Evolutionary conservation across 2,797 vertebrate species (phyloP).

Genomic region (Balearica regulorum): DNA sequence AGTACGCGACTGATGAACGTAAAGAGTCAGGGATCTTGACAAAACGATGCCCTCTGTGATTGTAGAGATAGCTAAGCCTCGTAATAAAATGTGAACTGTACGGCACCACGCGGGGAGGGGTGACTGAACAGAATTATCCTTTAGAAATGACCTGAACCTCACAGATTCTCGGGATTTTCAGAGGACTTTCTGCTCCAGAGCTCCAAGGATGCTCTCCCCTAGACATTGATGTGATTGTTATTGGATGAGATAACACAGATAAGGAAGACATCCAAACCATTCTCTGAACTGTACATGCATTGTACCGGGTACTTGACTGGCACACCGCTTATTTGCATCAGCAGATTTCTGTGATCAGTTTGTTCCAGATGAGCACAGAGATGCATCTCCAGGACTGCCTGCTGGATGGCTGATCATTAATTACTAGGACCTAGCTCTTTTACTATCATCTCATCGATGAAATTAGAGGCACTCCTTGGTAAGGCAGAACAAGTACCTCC

Average conservation of each 20-base stretch:
- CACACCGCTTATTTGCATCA: fast-evolving
- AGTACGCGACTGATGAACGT: neutral
- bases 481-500: neutral
- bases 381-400: neutral
- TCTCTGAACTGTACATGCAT: neutral
- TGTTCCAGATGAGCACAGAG: neutral
- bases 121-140: neutral
- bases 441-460: neutral
- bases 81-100: neutral
- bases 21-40: neutral
- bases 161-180: neutral
- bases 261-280: neutral
- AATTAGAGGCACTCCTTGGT: neutral
- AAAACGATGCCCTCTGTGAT: neutral
- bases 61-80: too few species aligned
- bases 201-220: neutral
- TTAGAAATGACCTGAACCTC: neutral
- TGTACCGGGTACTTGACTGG: fast-evolving
- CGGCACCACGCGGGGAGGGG: neutral
- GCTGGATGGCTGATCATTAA: neutral
- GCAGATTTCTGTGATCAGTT: neutral
- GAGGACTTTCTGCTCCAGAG: neutral
- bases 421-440: neutral
- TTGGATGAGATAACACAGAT: fast-evolving
- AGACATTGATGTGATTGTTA: neutral